Evolutionary conservation across 2,888 invertebrate species (phyloP), one percentile per base, ranked within the genome.

Genomic region (Standfussiana lucernea): DNA sequence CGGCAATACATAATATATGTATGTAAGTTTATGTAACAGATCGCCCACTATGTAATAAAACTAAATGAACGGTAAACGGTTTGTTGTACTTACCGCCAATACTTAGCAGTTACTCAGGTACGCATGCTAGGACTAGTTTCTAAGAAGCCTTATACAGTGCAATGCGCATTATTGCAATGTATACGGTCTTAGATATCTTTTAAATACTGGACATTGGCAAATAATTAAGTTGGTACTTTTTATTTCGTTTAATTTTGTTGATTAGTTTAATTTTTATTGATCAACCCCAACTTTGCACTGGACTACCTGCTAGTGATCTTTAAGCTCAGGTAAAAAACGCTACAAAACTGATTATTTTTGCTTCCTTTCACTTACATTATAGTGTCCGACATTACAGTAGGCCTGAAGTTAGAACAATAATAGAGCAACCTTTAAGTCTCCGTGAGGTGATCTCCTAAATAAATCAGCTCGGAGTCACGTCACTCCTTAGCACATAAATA

Each of bases 401-500:
- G 75, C 72, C 79, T 82, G 80, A 76, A 76, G 73, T 76, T 72
- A 79, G 59, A 83, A 83, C 83, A 89, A 86, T 90, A 87, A 89
- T 90, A 91, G 89, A 89, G 79, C 86, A 90, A 90, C 90, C 88
- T 91, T 91, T 90, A 88, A 88, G 88, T 88, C 86, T 89, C 87
- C 77, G 78, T 90, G 90, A 91, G 89, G 88, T 87, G 87, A 89
- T 89, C 89, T 89, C 86, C 87, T 90, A 93, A 93, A 94, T 94
- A 95, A 94, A 93, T 93, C 91, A 93, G 90, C 90, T 91, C 90
- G 79, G 89, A 90, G 88, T 91, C 91, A 90, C 89, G 90, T 91
- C 91, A 92, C 88, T 88, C 83, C 83, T 86, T 86, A 89, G 91
- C 90, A 91, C 92, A 92, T 90, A 94, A 94, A 94, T 94, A 94